Conservation (phyloP, 2,888 invertebrate genomes). For the Drosophila paracracens region DNA sequence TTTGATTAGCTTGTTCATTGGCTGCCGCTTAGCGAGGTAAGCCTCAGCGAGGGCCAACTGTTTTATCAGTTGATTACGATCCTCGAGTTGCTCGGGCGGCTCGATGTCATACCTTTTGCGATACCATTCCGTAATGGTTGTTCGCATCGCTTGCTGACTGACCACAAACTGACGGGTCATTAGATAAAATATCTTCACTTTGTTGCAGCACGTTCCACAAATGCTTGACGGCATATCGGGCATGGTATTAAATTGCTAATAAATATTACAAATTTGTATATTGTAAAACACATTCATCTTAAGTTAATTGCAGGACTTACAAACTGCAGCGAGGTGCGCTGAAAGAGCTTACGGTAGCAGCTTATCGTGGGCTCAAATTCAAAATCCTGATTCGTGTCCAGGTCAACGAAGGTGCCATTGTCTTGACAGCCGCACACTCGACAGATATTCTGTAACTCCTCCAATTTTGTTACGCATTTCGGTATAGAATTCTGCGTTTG, state of each 20-base stretch:
- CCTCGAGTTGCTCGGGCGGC: slow-evolving; percentile 30
- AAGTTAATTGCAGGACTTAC: slow-evolving; percentile 16
- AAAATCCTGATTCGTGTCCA: slow-evolving; percentile 37
- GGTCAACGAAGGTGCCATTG: slow-evolving; percentile 36
- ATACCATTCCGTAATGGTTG: slow-evolving; percentile 39
- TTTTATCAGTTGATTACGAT: slow-evolving; percentile 17
- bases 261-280: background rate
- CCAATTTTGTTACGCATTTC: background rate
- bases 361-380: slow-evolving; percentile 44
- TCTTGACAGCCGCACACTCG: slow-evolving; percentile 30
- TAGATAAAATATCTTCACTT: slow-evolving; percentile 40
- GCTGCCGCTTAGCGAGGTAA: background rate
- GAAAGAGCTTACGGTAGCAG: slow-evolving; percentile 39
- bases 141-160: slow-evolving; percentile 36
- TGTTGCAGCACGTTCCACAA: slow-evolving; percentile 38
- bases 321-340: slow-evolving; percentile 48
- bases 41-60: slow-evolving; percentile 7
- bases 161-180: slow-evolving; percentile 47
- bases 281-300: too few relatives aligned
- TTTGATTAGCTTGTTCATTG: background rate
- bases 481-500: slow-evolving; percentile 8
- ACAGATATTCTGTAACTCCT: slow-evolving; percentile 16
- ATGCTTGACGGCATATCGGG: slow-evolving; percentile 43
- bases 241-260: slow-evolving; percentile 43
- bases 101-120: slow-evolving; percentile 23